Base-by-base conservation (phyloP, 2,797 vertebrate species). In the Emydoidea blandingii region DNA sequence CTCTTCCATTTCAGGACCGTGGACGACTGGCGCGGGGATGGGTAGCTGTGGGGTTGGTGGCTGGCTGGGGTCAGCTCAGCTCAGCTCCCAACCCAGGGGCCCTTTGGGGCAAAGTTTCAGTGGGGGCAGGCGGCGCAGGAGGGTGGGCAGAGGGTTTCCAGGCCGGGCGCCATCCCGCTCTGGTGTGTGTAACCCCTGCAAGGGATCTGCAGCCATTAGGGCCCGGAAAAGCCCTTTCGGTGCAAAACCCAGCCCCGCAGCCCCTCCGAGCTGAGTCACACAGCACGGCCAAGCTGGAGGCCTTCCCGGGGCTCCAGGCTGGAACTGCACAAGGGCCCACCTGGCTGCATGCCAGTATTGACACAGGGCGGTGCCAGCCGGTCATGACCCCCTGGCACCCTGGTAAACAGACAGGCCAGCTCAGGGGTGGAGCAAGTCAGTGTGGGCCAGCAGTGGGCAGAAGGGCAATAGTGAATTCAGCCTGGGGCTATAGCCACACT, bases 111-210 rank as follows among this genome's bases (percentile, higher is more conserved):
- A 68, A 19, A 65, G 15, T 21, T 68, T 23, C 19, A 37, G 19
- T 1, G 0, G 10, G 65, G n/a, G 34, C n/a, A 37, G 19, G n/a
- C 2, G 10, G 65, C 8, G 8, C 16, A 21, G 65, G n/a, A n/a
- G 62, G n/a, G 4, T 21, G 18, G 52, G 18, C 8, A 37, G 65
- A 10, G 9, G 59, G 31, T 21, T 68, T 37, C 65, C 65, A 37
- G 65, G 65, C 65, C 1, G 2, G 5, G 34, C 2, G 19, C 31
- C 18, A 1, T n/a, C 34, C 34, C 1, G 34, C 62, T 16, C 16
- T 37, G 62, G 16, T 18, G 62, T 19, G 5, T 25, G 37, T 11
- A 25, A 74, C 68, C 37, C 19, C 21, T 23, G n/a, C 1, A 7
- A 41, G 34, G 65, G 65, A 37, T 41, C 65, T 10, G 65, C 65